Percentiles rank a stretch among this genome's conserved stretches.
Conservation (phyloP, 1,140 invertebrate genomes). For the Dolichoris vasculosae region DNA sequence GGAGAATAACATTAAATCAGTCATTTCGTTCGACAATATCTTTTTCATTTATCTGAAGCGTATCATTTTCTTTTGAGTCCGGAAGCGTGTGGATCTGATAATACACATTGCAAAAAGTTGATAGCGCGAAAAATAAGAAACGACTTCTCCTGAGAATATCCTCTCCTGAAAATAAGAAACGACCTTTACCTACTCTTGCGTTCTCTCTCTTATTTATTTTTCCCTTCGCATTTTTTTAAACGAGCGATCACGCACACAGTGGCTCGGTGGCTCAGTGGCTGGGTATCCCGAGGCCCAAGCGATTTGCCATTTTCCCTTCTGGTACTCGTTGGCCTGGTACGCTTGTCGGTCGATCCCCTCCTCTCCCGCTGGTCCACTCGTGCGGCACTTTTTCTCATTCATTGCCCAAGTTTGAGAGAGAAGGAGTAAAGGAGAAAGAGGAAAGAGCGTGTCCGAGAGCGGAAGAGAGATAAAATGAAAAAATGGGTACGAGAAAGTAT, state of each 20-base stretch:
- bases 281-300: not conserved
- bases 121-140: constrained; percentile 53
- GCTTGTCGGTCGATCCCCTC: not conserved
- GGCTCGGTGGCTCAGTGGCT: no score
- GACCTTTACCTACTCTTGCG: constrained; percentile 42
- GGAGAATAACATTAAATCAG: constrained; percentile 29
- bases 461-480: not conserved
- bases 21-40: constrained; percentile 45
- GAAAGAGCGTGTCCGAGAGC: not conserved
- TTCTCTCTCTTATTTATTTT: constrained; percentile 11
- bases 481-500: not conserved
- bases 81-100: constrained; percentile 54
- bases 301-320: constrained; percentile 41
- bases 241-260: constrained; percentile 21
- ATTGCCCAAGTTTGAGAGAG: constrained; percentile 25
- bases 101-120: constrained; percentile 47
- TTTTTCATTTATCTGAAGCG: constrained; percentile 50
- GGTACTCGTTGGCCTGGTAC: constrained; percentile 32
- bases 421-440: no score
- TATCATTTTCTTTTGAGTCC: constrained; percentile 44
- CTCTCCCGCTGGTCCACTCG: constrained; percentile 28
- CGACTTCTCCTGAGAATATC: constrained; percentile 46
- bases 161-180: constrained; percentile 50
- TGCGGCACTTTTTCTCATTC: constrained; percentile 47
- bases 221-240: not conserved